Evolutionary conservation across 2,888 invertebrate species (phyloP).

Genomic region (Imbricaverruca yamaguchii): DNA sequence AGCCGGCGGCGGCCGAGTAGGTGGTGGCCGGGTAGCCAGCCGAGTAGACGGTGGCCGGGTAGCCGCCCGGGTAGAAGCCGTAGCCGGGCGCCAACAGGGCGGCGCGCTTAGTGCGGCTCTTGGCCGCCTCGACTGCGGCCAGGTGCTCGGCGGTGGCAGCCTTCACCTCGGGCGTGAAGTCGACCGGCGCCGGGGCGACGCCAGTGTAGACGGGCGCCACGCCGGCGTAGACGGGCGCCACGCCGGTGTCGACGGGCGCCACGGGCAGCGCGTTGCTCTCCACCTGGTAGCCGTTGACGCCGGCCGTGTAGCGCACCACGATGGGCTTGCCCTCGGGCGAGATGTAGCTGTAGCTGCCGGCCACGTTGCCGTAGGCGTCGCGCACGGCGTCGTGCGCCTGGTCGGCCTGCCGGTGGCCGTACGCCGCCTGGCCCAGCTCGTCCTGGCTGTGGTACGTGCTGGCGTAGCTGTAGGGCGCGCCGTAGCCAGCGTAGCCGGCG

Average conservation of each 20-base stretch:
- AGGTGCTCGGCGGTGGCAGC: slow-evolving; percentile 36
- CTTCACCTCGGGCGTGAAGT: slow-evolving; percentile 21
- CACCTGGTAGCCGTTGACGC: slow-evolving; percentile 43
- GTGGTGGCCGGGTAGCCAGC: slow-evolving; percentile 40
- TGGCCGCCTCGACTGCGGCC: slow-evolving; percentile 40
- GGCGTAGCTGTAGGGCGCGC: slow-evolving; percentile 33
- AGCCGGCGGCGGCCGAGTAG: slow-evolving; percentile 32
- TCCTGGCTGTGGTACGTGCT: slow-evolving; percentile 36
- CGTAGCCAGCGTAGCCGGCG: slow-evolving; percentile 28
- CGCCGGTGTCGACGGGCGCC: slow-evolving; percentile 48
- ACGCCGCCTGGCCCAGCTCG: slow-evolving; percentile 31
- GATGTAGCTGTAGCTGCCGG: slow-evolving; percentile 45
- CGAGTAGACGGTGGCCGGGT: slow-evolving; percentile 35
- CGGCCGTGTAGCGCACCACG: slow-evolving; percentile 44
- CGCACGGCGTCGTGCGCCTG: slow-evolving; percentile 34
- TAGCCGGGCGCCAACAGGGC: neutral
- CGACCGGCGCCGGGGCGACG: slow-evolving; percentile 2
- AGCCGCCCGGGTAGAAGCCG: slow-evolving; percentile 36
- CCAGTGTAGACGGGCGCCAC: neutral
- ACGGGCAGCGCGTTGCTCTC: slow-evolving; percentile 47
- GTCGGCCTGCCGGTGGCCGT: slow-evolving; percentile 31
- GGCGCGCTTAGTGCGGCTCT: neutral
- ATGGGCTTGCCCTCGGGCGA: slow-evolving; percentile 44
- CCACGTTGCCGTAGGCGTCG: slow-evolving; percentile 43
- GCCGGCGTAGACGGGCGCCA: slow-evolving; percentile 43